phyloP scores from a whole-genome alignment of 2,113 vertebrate genomes.

The Cyphomyrus plagiostoma region DNA sequence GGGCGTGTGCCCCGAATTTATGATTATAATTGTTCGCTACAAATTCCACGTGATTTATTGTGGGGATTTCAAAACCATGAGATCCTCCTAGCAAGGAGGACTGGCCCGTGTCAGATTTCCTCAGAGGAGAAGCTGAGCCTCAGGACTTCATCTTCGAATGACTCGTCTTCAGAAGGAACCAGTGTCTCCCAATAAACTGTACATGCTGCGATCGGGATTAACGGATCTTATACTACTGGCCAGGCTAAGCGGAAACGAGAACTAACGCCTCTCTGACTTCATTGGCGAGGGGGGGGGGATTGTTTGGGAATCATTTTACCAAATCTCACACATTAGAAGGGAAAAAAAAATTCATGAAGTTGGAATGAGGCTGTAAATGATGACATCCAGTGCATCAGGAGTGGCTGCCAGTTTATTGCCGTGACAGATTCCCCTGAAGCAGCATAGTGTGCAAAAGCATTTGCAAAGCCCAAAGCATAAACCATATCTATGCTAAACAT shows the following conservation, averaged over 20 bases:
- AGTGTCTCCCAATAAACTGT: background rate
- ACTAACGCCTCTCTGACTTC: background rate
- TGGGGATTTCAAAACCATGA: background rate
- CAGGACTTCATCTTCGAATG: background rate
- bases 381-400: background rate
- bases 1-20: background rate
- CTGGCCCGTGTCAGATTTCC: background rate
- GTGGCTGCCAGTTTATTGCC: background rate
- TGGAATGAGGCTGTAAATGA: background rate
- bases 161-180: background rate
- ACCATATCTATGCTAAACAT: background rate
- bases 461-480: background rate
- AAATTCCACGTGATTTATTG: background rate
- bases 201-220: background rate
- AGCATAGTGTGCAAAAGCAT: background rate
- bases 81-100: background rate
- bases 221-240: background rate
- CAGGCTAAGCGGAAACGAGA: background rate
- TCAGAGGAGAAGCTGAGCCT: background rate
- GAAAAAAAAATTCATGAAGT: background rate
- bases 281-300: background rate
- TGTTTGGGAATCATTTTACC: background rate
- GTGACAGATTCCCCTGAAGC: background rate
- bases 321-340: background rate
- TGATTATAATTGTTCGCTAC: background rate